phyloP scores from a whole-genome alignment of 2,797 vertebrate species.

The Brotogeris chrysoptera region DNA sequence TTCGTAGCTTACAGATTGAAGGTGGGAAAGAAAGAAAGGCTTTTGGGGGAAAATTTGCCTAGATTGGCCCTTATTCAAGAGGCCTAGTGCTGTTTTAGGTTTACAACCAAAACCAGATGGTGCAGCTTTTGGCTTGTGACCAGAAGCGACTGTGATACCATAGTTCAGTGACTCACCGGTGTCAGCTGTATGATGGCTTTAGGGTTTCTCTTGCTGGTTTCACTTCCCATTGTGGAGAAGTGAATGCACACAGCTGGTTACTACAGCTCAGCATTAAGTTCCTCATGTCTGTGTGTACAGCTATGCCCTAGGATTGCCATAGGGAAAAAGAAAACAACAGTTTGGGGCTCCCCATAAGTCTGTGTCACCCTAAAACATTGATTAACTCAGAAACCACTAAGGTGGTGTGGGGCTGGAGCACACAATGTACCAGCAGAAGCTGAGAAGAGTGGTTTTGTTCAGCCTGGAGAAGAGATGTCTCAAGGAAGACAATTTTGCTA shows the following conservation, averaged over 20 bases:
- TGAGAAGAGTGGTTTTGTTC: background rate
- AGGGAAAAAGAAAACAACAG: background rate
- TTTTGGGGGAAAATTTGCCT: background rate
- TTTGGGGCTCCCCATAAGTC: background rate
- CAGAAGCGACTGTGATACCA: background rate
- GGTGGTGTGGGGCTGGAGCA: background rate
- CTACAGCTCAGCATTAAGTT: background rate
- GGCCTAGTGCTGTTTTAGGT: background rate
- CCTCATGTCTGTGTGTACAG: background rate
- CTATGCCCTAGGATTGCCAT: background rate
- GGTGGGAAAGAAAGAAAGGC: background rate
- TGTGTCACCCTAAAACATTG: background rate
- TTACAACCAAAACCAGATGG: background rate
- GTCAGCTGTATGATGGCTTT: background rate
- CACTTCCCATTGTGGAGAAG: background rate
- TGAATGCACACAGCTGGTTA: background rate
- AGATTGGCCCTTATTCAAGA: background rate
- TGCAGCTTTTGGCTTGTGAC: background rate
- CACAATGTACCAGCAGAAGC: background rate
- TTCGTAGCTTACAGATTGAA: background rate
- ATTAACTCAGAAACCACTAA: background rate
- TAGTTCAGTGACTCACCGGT: fast-evolving
- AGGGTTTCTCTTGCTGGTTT: conserved; percentile 11
- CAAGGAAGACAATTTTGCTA: background rate
- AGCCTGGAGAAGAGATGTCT: background rate